phyloP scores from a whole-genome alignment of 2,113 vertebrate species.

The Larimichthys polyactis region DNA sequence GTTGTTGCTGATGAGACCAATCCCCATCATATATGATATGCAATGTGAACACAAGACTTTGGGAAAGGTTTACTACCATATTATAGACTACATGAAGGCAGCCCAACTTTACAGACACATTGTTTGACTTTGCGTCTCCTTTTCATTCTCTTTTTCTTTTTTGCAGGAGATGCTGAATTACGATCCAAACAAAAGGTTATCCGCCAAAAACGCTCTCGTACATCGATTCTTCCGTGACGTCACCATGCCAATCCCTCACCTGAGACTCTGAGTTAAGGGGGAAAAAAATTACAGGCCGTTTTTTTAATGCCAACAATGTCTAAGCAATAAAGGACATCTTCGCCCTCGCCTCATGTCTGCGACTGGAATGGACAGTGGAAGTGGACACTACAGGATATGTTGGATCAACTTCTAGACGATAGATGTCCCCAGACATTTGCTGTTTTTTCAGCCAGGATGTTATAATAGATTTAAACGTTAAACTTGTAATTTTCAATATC shows the following conservation, averaged over 20 bases:
- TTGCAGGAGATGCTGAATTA: constrained; percentile 94
- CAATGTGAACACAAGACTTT: too few species aligned
- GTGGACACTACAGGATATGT: constrained; percentile 45
- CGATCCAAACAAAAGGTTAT: constrained; percentile 95
- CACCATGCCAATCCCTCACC: constrained; percentile 90
- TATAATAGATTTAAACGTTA: constrained; percentile 34
- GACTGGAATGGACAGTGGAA: constrained; percentile 31
- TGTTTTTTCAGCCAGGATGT: constrained; percentile 20
- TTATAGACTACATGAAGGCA: too few species aligned
- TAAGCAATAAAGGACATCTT: constrained; percentile 46
- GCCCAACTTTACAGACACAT: not conserved
- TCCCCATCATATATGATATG: too few species aligned
- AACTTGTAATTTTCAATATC: constrained; percentile 51
- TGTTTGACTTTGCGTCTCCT: not conserved
- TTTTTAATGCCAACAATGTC: constrained; percentile 27
- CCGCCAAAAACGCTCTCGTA: constrained; percentile 92
- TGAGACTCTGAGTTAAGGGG: constrained; percentile 85
- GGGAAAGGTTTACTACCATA: too few species aligned
- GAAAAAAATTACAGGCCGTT: constrained; percentile 3
- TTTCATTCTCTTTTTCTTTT: not conserved
- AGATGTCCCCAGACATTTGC: constrained; percentile 25
- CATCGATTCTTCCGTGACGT: constrained; percentile 95
- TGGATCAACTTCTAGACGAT: constrained; percentile 27
- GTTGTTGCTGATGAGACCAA: too few species aligned
- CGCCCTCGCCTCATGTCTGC: not conserved